Percentiles rank a stretch among this genome's conserved stretches.
Evolutionary conservation across 2,797 vertebrate species (phyloP).

Genomic region (Gymnothorax reevesii): DNA sequence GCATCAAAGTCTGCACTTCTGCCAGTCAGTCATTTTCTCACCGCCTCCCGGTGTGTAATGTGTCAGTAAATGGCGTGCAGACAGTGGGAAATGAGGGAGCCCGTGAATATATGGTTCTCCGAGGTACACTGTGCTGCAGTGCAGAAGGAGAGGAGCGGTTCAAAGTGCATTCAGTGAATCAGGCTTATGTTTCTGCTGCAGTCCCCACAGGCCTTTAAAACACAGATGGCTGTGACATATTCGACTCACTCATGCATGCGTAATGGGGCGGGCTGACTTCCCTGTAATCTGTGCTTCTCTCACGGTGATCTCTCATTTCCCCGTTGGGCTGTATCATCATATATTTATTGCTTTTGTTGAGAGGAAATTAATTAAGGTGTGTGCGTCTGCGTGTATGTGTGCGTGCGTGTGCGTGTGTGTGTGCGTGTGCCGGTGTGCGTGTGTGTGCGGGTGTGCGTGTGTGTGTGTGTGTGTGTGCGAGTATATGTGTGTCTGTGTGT

Average conservation of each 20-base stretch:
- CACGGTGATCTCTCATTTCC: background rate
- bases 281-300: background rate
- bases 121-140: slow-evolving; percentile 3
- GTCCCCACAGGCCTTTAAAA: slow-evolving; percentile 27
- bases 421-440: background rate
- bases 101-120: slow-evolving; percentile 20
- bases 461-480: slow-evolving; percentile 24
- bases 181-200: slow-evolving; percentile 21
- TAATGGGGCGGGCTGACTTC: background rate
- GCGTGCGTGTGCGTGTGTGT: slow-evolving; percentile 25
- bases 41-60: background rate
- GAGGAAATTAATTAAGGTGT: slow-evolving; percentile 11
- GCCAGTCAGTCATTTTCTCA: background rate
- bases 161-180: slow-evolving; percentile 15
- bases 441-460: slow-evolving; percentile 10
- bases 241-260: slow-evolving; percentile 4
- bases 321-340: slow-evolving; percentile 12
- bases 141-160: slow-evolving; percentile 9
- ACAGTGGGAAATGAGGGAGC: background rate
- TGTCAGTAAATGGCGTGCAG: slow-evolving; percentile 7
- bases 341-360: background rate
- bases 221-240: slow-evolving; percentile 29
- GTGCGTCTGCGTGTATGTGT: background rate
- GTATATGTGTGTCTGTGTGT: background rate
- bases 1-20: background rate